Conservation (phyloP, 2,113 vertebrate species). For the Pelecanus crispus region DNA sequence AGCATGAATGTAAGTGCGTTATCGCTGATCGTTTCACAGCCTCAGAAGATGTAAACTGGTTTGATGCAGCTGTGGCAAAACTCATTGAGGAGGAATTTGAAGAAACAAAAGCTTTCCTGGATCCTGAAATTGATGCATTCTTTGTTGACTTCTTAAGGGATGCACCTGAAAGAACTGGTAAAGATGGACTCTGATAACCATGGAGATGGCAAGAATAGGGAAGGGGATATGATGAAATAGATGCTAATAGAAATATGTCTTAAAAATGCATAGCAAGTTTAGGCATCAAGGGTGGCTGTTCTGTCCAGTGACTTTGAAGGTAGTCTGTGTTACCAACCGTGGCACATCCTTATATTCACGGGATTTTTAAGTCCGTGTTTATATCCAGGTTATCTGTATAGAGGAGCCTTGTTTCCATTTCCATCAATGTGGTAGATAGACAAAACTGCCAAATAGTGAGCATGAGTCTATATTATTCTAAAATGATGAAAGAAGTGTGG, state of each 20-base stretch:
- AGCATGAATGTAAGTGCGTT: slow-evolving; percentile 92
- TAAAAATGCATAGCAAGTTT: not conserved
- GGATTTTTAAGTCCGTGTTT: not conserved
- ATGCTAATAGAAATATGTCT: not conserved
- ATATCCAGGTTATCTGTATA: not conserved
- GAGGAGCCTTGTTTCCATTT: not conserved
- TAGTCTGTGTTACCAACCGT: not conserved
- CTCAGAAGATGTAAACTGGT: slow-evolving; percentile 85
- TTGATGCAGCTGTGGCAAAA: slow-evolving; percentile 76
- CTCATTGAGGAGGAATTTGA: slow-evolving; percentile 79
- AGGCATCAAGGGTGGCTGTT: not conserved
- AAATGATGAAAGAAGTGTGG: not conserved
- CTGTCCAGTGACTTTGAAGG: not conserved
- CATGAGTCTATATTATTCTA: not conserved
- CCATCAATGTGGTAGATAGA: not conserved
- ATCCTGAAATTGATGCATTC: slow-evolving; percentile 74
- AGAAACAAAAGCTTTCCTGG: slow-evolving; percentile 62
- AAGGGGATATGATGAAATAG: not conserved
- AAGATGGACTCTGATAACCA: not conserved
- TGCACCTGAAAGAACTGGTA: slow-evolving; percentile 84
- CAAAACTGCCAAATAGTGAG: not conserved
- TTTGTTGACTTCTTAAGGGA: slow-evolving; percentile 95
- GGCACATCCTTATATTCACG: not conserved
- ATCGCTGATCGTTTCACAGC: slow-evolving; percentile 91
- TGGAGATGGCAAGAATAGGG: not conserved